Evolutionary conservation across 2,888 invertebrate species (phyloP), one percentile per base, ranked within the genome.

Genomic region (Fabriciana adippe): DNA sequence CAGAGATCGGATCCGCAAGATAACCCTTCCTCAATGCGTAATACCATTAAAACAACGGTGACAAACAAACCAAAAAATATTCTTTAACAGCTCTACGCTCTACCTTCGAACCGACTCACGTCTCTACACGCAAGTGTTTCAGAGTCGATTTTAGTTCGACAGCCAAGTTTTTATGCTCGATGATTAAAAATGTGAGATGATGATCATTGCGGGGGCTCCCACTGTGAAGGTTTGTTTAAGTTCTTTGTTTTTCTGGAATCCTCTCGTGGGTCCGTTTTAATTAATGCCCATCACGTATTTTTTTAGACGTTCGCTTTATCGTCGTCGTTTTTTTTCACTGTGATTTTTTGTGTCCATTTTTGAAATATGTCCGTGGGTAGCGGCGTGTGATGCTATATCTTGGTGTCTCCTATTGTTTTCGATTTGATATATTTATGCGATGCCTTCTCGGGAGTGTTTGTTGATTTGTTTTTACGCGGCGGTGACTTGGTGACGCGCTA

Each of bases 231-330:
- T 89, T 89, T 88, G 90, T 88, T 90, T 89, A 87, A 87, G 85
- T 83, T 91, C 90, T 90, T 91, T 91, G 90, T 91, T 91, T 91
- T 91, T 91, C 88, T 88, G 89, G 81, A 88, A 88, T 88, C 90
- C 88, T 87, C 86, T 87, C 88, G 88, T 88, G 90, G 90, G 89
- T 90, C 90, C 89, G 86, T 92, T 93, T 93, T 93, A 93, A 93
- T 93, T 93, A 93, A 93, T 93, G 92, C 91, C 89, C 89, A 89
- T 92, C 93, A 92, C 93, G 91, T 90, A 87, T 90, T 90, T 91
- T 91, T 91, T 91, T 87, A 84, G 83, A 82, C 85, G 88, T 88
- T 86, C 81, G 86, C 87, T 89, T 89, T 80, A 78, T 76, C 74
- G 74, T 79, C 73, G 78, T 75, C 73, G 79, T 81, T 83, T 81